Evolutionary conservation across 2,113 vertebrate genomes (phyloP), one percentile per base, ranked within the genome.

Genomic region (Anseranas semipalmata): DNA sequence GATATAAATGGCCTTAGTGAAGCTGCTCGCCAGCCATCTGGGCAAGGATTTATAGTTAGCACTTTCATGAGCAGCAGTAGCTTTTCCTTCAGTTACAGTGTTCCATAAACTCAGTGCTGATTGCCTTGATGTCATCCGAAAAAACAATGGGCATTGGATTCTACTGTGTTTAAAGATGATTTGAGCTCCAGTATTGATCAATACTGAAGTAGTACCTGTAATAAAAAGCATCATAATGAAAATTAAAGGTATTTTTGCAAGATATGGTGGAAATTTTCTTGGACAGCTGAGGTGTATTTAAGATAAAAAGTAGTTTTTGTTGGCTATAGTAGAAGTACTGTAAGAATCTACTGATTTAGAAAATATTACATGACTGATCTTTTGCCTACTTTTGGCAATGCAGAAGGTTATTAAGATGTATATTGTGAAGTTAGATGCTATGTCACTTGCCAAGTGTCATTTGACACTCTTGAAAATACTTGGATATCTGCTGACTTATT

Each of bases 401-500:
- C 59, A 91, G 80, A 95, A 65, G 35, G 68, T 80, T 50, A 79
- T 25, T 89, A 88, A 94, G 53, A 63, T 86, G 18, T 65, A 71
- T 75, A 19, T 39, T 77, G 62, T 76, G 28, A 87, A 89, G 60
- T 67, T 84, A 85, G 67, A 22, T 63, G 52, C 33, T 91, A 11
- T 81, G 7, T 82, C 91, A 86, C 55, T 87, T 87, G 28, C 30
- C 33, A 88, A 92, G 33, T 46, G 22, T 52, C 67, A 52, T 63
- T 46, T 77, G 60, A 39, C 37, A 27, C 41, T 59, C 53, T 72
- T 87, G 48, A 60, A 97, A 96, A 95, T 90, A 83, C 63, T 95
- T 91, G 85, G 52, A 82, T 58, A 96, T 85, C 27, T 41, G n/a
- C 72, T 94, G 67, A 79, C 95, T 97, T 94, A 94, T 85, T 92